These are phyloP conservation scores for Tenthredo amoena DNA, from an alignment of 2,888 invertebrate species.

Conservation along the genomic window DNA sequence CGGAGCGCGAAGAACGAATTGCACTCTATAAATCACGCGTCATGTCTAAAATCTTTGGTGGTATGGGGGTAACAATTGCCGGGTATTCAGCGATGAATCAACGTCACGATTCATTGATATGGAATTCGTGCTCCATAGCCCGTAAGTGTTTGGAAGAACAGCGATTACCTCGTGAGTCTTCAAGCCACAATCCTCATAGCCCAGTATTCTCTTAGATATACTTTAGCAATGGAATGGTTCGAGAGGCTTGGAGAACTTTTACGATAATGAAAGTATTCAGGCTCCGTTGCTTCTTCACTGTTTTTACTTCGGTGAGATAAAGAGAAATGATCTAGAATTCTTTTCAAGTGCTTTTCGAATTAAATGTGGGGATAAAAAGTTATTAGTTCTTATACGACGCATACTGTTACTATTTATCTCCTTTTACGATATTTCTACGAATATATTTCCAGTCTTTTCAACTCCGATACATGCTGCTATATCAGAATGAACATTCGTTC, in stretches of 20 bases:
- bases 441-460: not conserved
- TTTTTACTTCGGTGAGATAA: not conserved
- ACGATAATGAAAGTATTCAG: constrained; percentile 22
- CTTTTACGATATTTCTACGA: not conserved
- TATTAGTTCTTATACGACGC: not conserved
- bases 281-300: not conserved
- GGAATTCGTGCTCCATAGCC: constrained; percentile 41
- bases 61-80: constrained; percentile 36
- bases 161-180: constrained; percentile 12
- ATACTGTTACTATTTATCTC: not conserved
- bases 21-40: constrained; percentile 37
- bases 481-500: not conserved
- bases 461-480: not conserved
- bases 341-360: not conserved
- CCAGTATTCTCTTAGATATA: not conserved
- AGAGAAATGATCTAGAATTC: not conserved
- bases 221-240: not conserved
- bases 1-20: constrained; percentile 37
- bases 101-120: constrained; percentile 50
- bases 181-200: not conserved
- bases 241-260: not conserved
- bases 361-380: not conserved
- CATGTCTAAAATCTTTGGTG: constrained; percentile 19
- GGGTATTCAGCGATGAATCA: constrained; percentile 29
- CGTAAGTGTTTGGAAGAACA: constrained; percentile 41